Base-by-base conservation (phyloP, 2,888 invertebrate genomes). In the Agrenia bidenticulata region DNA sequence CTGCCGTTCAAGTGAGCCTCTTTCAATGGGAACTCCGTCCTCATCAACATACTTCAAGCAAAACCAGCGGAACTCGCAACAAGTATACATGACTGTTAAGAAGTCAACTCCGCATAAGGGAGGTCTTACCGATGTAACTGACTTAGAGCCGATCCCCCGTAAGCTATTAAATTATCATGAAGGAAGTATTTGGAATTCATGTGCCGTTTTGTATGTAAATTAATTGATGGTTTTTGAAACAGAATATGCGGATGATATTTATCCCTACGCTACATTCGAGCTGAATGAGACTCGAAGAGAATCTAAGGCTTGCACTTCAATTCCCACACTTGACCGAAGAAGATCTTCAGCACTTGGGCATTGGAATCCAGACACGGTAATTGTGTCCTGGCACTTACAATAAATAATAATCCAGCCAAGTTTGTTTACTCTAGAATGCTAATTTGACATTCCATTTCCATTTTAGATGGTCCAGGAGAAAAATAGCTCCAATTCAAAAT, bases 241-340 rank as follows among this genome's bases (percentile, higher is more conserved):
- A 79, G 84, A 84, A 79, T 84, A 83, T 78, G 84, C 84, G 51
- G 84, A 85, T 79, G 85, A 85, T 77, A 85, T 85, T 77, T 84
- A 84, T 79, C 85, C 85, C 59, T 85, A 85, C 78, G 85, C 85
- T 61, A 85, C 84, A 70, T 85, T 84, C 79, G 83, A 85, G 78
- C 80, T 85, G 75, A 72, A 69, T 51, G 72, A 74, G 55, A 66
- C 69, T 32, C 63, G 55, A 39, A 57, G 72, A 50, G 72, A 74
- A 37, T 67, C 70, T 9, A 55, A 70, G 45, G 66, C 66, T 56
- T 69, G 59, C 60, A 61, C 61, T 24, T 26, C 57, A 5, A 65
- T 67, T 24, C 61, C 68, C 39, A 70, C 70, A 11, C 54, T 72
- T 21, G 72, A 72, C 37, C 56, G 72, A 32, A 61, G 65, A 45